Percentiles rank a stretch among this genome's conserved stretches.
Evolutionary conservation across 2,888 invertebrate species (phyloP).

Genomic region (Cheilosia pagana): DNA sequence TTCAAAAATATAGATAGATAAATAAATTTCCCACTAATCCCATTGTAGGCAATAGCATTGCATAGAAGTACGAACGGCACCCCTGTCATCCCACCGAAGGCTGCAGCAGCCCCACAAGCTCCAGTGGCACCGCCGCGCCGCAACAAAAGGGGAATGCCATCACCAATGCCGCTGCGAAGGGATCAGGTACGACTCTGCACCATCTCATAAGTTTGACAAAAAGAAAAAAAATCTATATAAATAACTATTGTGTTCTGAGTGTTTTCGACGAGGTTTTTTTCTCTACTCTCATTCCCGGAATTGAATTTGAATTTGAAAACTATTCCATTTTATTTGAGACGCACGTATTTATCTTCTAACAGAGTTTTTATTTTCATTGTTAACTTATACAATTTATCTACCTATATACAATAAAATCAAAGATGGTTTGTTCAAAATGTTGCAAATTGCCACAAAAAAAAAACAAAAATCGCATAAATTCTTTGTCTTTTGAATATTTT

Average conservation of each 20-base stretch:
- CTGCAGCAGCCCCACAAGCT: constrained; percentile 78
- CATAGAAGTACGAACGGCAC: constrained; percentile 74
- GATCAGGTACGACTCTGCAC: constrained; percentile 84
- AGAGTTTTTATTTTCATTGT: constrained; percentile 54
- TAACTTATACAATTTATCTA: constrained; percentile 60
- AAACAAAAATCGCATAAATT: constrained; percentile 17
- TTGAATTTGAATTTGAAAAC: constrained; percentile 16
- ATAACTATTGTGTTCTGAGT: constrained; percentile 47
- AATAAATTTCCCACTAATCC: background rate
- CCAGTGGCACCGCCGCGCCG: constrained; percentile 88
- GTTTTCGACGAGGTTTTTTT: constrained; percentile 50
- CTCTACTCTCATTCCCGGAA: constrained; percentile 50
- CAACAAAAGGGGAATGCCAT: constrained; percentile 85
- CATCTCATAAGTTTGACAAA: constrained; percentile 80
- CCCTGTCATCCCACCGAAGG: constrained; percentile 89
- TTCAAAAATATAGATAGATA: no score
- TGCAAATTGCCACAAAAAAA: constrained; percentile 41
- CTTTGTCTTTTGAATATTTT: constrained; percentile 57
- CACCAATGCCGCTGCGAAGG: constrained; percentile 84
- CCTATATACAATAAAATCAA: constrained; percentile 57
- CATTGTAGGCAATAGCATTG: constrained; percentile 81
- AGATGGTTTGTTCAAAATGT: constrained; percentile 30
- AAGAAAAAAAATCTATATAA: constrained; percentile 66
- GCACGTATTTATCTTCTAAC: constrained; percentile 66
- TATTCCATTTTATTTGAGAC: constrained; percentile 57